Percentiles rank a stretch among this genome's conserved stretches.
phyloP scores from a whole-genome alignment of 1,140 invertebrate species.

The Brachionus angularis region DNA sequence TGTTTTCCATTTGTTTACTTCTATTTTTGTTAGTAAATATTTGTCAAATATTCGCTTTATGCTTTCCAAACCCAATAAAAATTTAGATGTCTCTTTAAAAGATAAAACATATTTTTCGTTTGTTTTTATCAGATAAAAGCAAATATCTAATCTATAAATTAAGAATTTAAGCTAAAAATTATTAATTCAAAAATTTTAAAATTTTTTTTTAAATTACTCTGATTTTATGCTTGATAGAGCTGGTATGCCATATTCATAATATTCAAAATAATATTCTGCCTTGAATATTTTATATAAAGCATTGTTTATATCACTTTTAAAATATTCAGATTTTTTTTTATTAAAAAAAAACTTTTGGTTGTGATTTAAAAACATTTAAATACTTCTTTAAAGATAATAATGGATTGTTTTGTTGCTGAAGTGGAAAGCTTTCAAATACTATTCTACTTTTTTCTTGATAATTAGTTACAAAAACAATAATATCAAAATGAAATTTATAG shows the following conservation, averaged over 20 bases:
- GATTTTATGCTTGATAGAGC: no score
- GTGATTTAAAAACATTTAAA: neutral
- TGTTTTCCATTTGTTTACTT: neutral
- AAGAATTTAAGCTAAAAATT: no score
- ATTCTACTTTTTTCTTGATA: conserved; percentile 18
- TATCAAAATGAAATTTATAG: neutral
- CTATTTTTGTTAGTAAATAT: neutral
- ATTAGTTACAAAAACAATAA: neutral
- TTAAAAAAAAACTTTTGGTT: no score
- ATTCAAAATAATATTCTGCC: no score
- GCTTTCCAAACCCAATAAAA: neutral
- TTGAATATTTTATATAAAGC: no score
- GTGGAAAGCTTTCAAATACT: neutral
- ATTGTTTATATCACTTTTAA: no score
- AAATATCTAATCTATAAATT: conserved; percentile 8
- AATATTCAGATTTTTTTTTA: no score
- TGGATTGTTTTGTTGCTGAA: neutral
- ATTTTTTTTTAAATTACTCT: neutral
- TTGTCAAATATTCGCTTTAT: neutral
- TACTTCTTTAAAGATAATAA: neutral
- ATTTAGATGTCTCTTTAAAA: neutral
- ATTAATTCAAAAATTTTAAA: no score
- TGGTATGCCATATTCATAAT: no score
- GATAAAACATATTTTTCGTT: conserved; percentile 2
- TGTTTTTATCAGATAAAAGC: conserved; percentile 17